Base-by-base conservation (phyloP, 2,888 invertebrate species). In the Thereva nobilitata region DNA sequence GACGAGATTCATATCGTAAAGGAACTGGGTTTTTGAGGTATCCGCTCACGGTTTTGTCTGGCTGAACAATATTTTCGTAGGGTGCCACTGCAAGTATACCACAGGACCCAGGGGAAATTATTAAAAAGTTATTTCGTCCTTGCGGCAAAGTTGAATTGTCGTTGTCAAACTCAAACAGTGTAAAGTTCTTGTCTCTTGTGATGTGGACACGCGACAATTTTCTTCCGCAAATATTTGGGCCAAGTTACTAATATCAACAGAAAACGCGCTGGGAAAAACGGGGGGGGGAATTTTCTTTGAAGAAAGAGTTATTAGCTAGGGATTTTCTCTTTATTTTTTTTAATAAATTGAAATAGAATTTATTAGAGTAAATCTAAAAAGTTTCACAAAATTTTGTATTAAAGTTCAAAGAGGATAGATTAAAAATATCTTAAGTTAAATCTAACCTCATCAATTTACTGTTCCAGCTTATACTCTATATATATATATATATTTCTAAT, bases 181-280 rank as follows among this genome's bases (percentile, higher is more conserved):
- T 44, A 34, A 12, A 49, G 49, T 7, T 47, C 49, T 59, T 59
- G 59, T 59, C 59, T 59, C 40, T 10, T 47, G 59, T 42, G 47
- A 40, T 59, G 47, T 59, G 59, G 59, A 47, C 59, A 59, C 59
- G 59, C 59, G 59, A 59, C 59, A 59, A 59, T 59, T 59, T 49
- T 38, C 59, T 35, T 47, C 37, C n/a, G 12, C 47, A 59, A 59
- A 59, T 59, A 59, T 59, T 59, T 59, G 59, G 47, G 38, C 38
- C 12, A 59, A 59, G 47, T 59, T 49, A 45, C 37, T 59, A 59
- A 59, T 59, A 59, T 59, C 40, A 59, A 47, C 47, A 59, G 40
- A 45, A 47, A 45, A 59, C 2, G 2, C 23, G 2, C 23, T 23
- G 23, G 23, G 23, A 23, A 23, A 23, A 23, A 23, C 23, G 23